phyloP scores from a whole-genome alignment of 2,113 vertebrate genomes.

The Gnathonemus longibarbis region DNA sequence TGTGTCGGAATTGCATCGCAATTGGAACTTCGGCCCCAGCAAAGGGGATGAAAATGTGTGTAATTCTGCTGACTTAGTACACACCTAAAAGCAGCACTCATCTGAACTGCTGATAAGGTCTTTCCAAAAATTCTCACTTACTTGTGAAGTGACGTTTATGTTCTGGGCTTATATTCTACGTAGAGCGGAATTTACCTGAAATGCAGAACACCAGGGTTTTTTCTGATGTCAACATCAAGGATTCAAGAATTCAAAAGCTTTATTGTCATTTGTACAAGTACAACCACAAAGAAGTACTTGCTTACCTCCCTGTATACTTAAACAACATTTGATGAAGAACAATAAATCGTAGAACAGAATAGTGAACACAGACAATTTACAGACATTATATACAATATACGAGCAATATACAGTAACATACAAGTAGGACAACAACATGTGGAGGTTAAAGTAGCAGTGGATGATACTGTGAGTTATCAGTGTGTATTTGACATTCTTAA shows the following conservation, averaged over 20 bases:
- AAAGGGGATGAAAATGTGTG: neutral
- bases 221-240: neutral
- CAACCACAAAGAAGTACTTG: neutral
- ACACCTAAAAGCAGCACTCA: neutral
- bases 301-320: neutral
- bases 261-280: neutral
- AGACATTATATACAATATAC: neutral
- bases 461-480: neutral
- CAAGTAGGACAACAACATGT: neutral
- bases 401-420: neutral
- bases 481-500: neutral
- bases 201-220: neutral
- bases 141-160: neutral
- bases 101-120: neutral
- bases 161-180: neutral
- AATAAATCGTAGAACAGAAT: neutral
- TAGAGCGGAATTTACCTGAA: neutral
- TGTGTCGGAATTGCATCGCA: conserved; percentile 34
- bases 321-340: neutral
- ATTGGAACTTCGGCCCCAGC: neutral
- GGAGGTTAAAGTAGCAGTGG: neutral
- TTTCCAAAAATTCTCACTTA: neutral
- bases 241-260: neutral
- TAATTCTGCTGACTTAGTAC: conserved; percentile 24
- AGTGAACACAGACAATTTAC: neutral